These are phyloP conservation scores for Hypsopygia costalis DNA, from an alignment of 2,888 invertebrate species.

Conservation along the genomic window DNA sequence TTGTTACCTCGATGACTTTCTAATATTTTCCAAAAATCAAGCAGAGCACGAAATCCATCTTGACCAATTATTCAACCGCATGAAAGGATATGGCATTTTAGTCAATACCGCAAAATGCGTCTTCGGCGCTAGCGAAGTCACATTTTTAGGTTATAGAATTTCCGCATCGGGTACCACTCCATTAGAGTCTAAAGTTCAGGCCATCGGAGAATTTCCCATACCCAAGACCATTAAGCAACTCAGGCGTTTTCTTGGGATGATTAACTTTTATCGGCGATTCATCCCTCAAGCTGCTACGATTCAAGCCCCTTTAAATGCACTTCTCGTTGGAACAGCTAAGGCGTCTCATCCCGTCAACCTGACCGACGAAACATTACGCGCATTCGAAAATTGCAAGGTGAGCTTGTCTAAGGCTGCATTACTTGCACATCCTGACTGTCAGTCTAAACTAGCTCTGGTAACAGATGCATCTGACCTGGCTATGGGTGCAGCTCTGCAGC, in stretches of 20 bases:
- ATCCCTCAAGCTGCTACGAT: constrained; percentile 15
- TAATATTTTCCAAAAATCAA: no score
- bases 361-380: no score
- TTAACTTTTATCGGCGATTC: constrained; percentile 23
- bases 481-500: constrained; percentile 1
- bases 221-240: constrained; percentile 21
- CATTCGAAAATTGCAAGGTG: no score
- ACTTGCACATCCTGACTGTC: no score
- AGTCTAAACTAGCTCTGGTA: no score
- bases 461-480: no score
- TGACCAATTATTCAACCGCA: neutral
- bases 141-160: constrained; percentile 16
- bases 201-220: constrained; percentile 8
- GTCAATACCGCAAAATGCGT: constrained; percentile 15
- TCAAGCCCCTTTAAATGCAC: constrained; percentile 14
- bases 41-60: no score
- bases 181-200: constrained; percentile 1
- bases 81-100: neutral
- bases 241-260: constrained; percentile 21
- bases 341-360: no score
- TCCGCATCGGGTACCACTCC: constrained; percentile 12
- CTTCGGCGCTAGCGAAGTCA: constrained; percentile 10
- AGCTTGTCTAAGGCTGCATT: no score
- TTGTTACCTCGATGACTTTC: no score
- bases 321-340: no score